phyloP scores from a whole-genome alignment of 2,888 invertebrate genomes.

The Selenia dentaria region DNA sequence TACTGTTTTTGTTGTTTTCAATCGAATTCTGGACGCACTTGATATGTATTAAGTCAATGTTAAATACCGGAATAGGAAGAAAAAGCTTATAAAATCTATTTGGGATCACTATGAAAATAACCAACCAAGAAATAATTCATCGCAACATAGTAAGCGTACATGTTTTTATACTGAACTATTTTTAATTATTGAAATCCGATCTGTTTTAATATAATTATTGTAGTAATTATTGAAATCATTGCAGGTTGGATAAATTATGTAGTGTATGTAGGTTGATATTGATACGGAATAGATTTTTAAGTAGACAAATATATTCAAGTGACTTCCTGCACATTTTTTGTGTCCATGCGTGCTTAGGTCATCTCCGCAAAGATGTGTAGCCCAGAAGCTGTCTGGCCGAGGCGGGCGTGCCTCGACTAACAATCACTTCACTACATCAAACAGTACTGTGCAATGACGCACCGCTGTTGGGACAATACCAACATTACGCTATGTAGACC shows the following conservation, averaged over 20 bases:
- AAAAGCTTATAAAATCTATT: too few relatives aligned
- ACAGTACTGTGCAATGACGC: constrained; percentile 18
- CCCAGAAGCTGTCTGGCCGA: constrained; percentile 31
- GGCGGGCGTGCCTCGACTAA: constrained; percentile 28
- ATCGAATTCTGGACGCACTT: neutral
- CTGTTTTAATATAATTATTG: too few relatives aligned
- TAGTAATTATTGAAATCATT: too few relatives aligned
- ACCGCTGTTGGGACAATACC: constrained; percentile 9
- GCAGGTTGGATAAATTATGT: too few relatives aligned
- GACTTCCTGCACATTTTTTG: constrained; percentile 23
- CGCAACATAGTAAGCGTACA: too few relatives aligned
- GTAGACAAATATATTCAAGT: constrained; percentile 16
- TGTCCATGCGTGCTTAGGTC: constrained; percentile 27
- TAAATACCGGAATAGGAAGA: too few relatives aligned
- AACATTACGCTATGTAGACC: constrained; percentile 40
- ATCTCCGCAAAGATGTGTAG: constrained; percentile 33
- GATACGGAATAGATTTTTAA: constrained; percentile 21
- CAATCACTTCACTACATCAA: constrained; percentile 14
- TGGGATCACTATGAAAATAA: too few relatives aligned
- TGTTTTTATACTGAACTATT: too few relatives aligned
- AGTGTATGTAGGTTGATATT: too few relatives aligned
- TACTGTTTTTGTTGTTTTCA: neutral
- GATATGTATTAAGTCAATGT: too few relatives aligned
- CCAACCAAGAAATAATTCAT: too few relatives aligned
- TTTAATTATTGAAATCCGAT: too few relatives aligned